Evolutionary conservation across 2,888 invertebrate species (phyloP), one percentile per base, ranked within the genome.

Genomic region (Pyrrhia umbra): DNA sequence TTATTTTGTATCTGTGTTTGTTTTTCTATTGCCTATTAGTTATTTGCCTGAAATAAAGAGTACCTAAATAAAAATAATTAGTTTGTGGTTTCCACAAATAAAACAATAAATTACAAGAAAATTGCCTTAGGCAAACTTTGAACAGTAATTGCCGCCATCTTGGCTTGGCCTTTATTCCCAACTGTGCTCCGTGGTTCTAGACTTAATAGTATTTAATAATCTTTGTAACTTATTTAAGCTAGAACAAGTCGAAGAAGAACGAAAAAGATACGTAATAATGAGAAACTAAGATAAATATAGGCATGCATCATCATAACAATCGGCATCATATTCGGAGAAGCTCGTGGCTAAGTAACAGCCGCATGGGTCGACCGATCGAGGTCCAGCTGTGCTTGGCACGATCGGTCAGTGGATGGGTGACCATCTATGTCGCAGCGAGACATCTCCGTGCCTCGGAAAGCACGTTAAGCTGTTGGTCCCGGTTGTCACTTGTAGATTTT

Each of bases 61-160:
- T n/a, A 27, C 8, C 9, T n/a, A n/a, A 34, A n/a, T 9, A 6
- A 23, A 34, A 34, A n/a, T 13, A 30, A 34, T 34, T 34, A 34
- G n/a, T 34, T 34, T 34, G n/a, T n/a, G 9, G 13, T n/a, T 34
- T 13, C 34, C 34, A 34, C 34, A 34, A 34, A 34, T 34, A n/a
- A 34, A n/a, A 34, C 34, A 34, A 34, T 34, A 34, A 34, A 34
- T 34, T 34, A 34, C 34, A 34, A 34, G 34, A 34, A 34, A 34
- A 34, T 34, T 1, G 34, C 34, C n/a, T 13, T n/a, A n/a, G 34
- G 34, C 13, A 34, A 34, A 34, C 40, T 40, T 40, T 40, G 18
- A 18, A 40, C 40, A 40, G 15, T 40, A 40, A 18, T 46, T 15
- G 23, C n/a, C 45, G 16, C 45, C 25, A 46, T 46, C 21, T 21